A percentile compares a stretch with the other conserved stretches of the same genome.
These are phyloP conservation scores for Leptodactylus fuscus DNA, from an alignment of 2,113 vertebrate genomes.

Conservation along the genomic window DNA sequence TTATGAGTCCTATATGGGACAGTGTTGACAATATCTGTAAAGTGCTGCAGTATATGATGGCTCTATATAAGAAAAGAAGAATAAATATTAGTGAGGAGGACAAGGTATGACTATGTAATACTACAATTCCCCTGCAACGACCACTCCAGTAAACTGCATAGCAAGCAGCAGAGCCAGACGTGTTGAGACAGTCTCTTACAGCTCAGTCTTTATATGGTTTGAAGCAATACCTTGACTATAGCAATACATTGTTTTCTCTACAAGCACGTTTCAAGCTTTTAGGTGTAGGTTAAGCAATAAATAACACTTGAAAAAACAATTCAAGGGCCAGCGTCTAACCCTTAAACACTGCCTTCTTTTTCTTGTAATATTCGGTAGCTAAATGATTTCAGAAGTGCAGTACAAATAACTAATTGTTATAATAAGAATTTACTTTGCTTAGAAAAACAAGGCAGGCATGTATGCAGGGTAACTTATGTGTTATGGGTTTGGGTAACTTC, in stretches of 20 bases:
- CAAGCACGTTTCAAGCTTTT: neutral
- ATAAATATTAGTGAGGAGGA: neutral
- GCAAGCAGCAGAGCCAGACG: neutral
- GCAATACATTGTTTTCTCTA: neutral
- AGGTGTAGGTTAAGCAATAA: conserved; percentile 20
- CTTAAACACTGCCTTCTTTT: conserved; percentile 18
- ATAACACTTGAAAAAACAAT: conserved; percentile 9
- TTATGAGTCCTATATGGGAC: no score
- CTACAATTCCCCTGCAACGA: neutral
- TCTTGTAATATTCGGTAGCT: conserved; percentile 12
- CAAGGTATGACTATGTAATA: neutral
- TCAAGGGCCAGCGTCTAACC: conserved; percentile 15
- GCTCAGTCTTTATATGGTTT: neutral
- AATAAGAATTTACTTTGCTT: conserved; percentile 45
- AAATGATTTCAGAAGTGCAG: conserved; percentile 34
- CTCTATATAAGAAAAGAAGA: no score
- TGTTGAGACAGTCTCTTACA: neutral
- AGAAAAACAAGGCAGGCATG: conserved; percentile 29
- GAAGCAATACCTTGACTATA: neutral
- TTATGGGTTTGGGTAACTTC: conserved; percentile 29
- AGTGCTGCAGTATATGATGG: no score
- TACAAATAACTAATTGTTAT: conserved; percentile 53
- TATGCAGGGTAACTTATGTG: conserved; percentile 28
- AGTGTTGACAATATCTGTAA: no score
- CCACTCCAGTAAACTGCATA: neutral